Base-by-base conservation (phyloP, 2,113 vertebrate genomes). In the Micromys minutus region DNA sequence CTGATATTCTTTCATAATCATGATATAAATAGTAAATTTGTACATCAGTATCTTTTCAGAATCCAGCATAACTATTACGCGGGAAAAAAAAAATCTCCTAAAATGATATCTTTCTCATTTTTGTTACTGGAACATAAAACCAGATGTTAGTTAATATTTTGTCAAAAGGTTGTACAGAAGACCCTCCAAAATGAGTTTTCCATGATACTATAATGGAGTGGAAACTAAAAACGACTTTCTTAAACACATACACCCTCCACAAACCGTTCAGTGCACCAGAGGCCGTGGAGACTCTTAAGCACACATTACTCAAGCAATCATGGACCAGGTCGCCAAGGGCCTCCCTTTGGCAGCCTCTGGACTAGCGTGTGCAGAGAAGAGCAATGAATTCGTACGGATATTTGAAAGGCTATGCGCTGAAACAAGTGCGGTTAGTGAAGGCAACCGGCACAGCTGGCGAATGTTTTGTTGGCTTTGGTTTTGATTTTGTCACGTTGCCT, bases 101-200 rank as follows among this genome's bases (percentile, higher is more conserved):
- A 89, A 89, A 85, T 90, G 11, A 3, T 88, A 91, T 24, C 59
- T 76, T 80, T 91, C 50, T 71, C 55, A 92, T 50, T 93, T 94
- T 95, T 93, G 91, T 63, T 92, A 94, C 50, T 94, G 15, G 77
- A 91, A 75, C 34, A 74, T 83, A 39, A 95, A 90, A 42, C 13
- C 88, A 93, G 29, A 77, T 76, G 79, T 71, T 55, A 89, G 59
- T 89, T 95, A 21, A 59, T 24, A 57, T 72, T 87, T 92, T 92
- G 21, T 65, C 74, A 19, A 97, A 42, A 89, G 16, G 26, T n/a
- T 69, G 4, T 72, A 65, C 39, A 76, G 24, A 79, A 92, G 15
- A 80, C n/a, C n/a, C 50, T 91, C n/a, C 47, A 55, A 92, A 81
- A 75, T 74, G 31, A 91, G 69, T 84, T 89, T 81, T 69, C 65